A percentile compares a stretch with the other conserved stretches of the same genome.
Evolutionary conservation across 2,888 invertebrate species (phyloP).

Genomic region (Pristionchus maxplancki): DNA sequence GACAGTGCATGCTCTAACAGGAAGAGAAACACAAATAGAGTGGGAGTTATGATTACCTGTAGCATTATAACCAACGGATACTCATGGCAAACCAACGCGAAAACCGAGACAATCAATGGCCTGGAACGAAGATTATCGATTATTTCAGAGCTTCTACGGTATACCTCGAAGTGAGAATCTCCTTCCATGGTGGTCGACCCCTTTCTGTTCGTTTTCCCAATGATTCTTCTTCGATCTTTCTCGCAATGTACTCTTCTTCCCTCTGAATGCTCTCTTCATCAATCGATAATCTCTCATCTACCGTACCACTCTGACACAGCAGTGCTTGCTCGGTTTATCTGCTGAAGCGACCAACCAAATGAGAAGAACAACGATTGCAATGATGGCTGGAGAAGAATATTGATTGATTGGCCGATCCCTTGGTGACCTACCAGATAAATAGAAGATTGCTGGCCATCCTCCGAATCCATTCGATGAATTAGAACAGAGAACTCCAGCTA

Average conservation of each 20-base stretch:
- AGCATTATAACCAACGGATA: constrained; percentile 75
- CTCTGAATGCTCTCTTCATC: constrained; percentile 55
- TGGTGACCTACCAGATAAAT: constrained; percentile 63
- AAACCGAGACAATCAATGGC: constrained; percentile 71
- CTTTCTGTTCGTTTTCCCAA: constrained; percentile 72
- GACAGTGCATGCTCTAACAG: not conserved
- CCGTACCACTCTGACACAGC: constrained; percentile 66
- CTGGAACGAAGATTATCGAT: constrained; percentile 51
- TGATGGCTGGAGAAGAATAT: constrained; percentile 15
- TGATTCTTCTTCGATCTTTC: constrained; percentile 73
- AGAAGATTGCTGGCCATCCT: constrained; percentile 75
- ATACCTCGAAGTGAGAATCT: constrained; percentile 58
- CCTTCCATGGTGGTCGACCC: constrained; percentile 69
- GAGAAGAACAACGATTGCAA: constrained; percentile 63
- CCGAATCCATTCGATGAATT: constrained; percentile 58
- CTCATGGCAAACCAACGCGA: constrained; percentile 75
- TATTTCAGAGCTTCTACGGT: not conserved
- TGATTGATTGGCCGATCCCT: not conserved
- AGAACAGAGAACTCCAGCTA: constrained; percentile 72
- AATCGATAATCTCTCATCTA: constrained; percentile 18
- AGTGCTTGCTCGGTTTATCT: constrained; percentile 76
- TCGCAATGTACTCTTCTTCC: constrained; percentile 69
- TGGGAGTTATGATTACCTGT: constrained; percentile 54
- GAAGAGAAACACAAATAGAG: not conserved
- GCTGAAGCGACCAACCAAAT: constrained; percentile 74